These are phyloP conservation scores for Sweltsa coloradensis DNA, from an alignment of 1,140 invertebrate species.

Conservation along the genomic window DNA sequence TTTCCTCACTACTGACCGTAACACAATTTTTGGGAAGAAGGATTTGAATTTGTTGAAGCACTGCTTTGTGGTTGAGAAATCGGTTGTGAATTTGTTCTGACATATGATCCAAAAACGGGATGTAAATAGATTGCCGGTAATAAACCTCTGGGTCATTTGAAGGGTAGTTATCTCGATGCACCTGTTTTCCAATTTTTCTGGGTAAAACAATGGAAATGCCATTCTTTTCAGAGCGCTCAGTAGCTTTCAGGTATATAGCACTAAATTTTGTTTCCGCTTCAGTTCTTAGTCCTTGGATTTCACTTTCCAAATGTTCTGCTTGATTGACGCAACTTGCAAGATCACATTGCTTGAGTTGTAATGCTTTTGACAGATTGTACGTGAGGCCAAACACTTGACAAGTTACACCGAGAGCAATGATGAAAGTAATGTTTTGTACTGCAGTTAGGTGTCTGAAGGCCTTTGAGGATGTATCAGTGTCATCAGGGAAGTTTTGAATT, in stretches of 20 bases:
- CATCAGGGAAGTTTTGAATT: conserved; percentile 6
- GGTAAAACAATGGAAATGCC: neutral
- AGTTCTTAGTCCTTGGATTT: neutral
- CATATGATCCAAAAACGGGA: conserved; percentile 3
- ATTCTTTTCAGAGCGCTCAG: neutral
- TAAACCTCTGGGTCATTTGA: neutral
- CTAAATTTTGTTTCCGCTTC: neutral
- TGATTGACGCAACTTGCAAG: neutral
- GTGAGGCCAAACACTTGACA: conserved; percentile 5
- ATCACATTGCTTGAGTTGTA: conserved; percentile 4
- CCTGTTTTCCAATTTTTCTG: conserved; percentile 1
- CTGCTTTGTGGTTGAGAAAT: neutral
- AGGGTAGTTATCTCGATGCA: neutral
- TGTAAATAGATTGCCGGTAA: conserved; percentile 3
- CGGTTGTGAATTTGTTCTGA: neutral
- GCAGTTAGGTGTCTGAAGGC: conserved; percentile 5
- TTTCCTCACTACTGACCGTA: neutral
- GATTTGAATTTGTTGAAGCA: neutral
- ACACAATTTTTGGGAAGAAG: conserved; percentile 3
- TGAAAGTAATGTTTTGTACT: conserved; percentile 9
- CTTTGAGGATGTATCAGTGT: conserved; percentile 6
- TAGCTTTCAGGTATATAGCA: neutral
- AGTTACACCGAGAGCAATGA: conserved; percentile 6
- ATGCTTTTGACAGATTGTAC: conserved; percentile 9
- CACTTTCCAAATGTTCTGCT: neutral